Evolutionary conservation across 2,113 vertebrate genomes (phyloP), one percentile per base, ranked within the genome.

Genomic region (Oncorhynchus mykiss): DNA sequence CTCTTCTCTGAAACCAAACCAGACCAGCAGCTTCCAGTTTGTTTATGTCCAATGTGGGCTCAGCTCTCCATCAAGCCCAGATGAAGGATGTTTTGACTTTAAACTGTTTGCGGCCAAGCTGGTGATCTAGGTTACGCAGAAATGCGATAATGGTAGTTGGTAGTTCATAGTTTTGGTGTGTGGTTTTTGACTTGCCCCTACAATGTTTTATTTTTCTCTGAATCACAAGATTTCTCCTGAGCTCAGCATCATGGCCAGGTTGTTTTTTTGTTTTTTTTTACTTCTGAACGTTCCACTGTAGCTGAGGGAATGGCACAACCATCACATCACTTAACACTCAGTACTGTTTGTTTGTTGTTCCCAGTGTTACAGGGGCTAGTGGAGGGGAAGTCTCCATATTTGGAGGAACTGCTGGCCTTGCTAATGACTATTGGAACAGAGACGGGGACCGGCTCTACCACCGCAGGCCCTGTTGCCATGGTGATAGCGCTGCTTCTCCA

Each of bases 401-500:
- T 99, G 89, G 98, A 99, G 80, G 97, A 99, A 86, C 92, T 99
- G 1, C 79, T 99, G 85, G 92, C 93, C 1, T 89, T 95, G 9
- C 88, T 99, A 71, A 96, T 98, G 91, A 94, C 95, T 0, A 88
- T 94, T 14, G 88, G 93, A 48, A 87, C 88, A 20, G 95, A 96
- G 75, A 89, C 89, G 0, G 82, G 92, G 18, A 85, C 70, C 0
- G 78, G 89, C 69, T 84, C 88, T 45, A 45, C 39, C 1, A 75
- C 92, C 20, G 88, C 92, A 0, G 94, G 94, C 74, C 95, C 96
- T 0, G 92, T 97, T 59, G 89, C 93, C 54, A 95, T 96, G 88
- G 95, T 99, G 90, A 96, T 96, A 81, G 95, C 95, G 20, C 77
- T 99, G 85, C 90, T 99, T 80, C 95, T 98, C 12, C 96, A 97